Evolutionary conservation across 2,797 vertebrate genomes (phyloP).

Genomic region (Etheostoma perlongum): DNA sequence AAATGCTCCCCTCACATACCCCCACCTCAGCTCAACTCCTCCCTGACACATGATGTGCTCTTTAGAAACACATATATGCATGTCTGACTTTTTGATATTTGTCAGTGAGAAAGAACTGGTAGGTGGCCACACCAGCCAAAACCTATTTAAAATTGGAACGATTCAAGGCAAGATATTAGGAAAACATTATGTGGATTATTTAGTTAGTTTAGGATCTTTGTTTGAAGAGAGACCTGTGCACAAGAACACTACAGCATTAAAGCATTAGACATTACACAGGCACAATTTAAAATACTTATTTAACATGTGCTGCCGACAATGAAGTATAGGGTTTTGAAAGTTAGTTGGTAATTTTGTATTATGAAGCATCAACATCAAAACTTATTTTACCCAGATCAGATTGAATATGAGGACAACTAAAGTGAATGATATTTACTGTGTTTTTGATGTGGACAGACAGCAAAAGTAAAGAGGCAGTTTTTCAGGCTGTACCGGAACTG

Average conservation of each 20-base stretch:
- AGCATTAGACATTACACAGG: neutral
- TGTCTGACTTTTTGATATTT: conserved; percentile 17
- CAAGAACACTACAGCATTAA: neutral
- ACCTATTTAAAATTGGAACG: neutral
- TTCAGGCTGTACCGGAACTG: neutral
- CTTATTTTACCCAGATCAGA: neutral
- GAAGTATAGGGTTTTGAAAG: neutral
- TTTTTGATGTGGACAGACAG: neutral
- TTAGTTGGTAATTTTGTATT: neutral
- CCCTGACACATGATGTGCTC: conserved; percentile 53
- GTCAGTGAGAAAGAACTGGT: neutral
- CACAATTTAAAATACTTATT: neutral
- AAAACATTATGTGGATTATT: neutral
- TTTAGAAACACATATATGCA: conserved; percentile 28
- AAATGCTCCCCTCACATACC: conserved; percentile 71
- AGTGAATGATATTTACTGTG: neutral
- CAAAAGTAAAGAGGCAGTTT: neutral
- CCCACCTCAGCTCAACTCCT: conserved; percentile 74
- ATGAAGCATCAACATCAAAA: neutral
- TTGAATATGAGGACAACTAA: neutral
- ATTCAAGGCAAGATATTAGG: neutral
- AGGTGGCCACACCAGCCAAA: neutral
- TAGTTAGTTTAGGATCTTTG: neutral
- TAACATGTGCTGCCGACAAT: neutral
- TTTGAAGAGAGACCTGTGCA: neutral